Percentiles rank a stretch among this genome's conserved stretches.
These are phyloP conservation scores for Sebastes paucispinis DNA, from an alignment of 2,797 vertebrate species.

Conservation along the genomic window DNA sequence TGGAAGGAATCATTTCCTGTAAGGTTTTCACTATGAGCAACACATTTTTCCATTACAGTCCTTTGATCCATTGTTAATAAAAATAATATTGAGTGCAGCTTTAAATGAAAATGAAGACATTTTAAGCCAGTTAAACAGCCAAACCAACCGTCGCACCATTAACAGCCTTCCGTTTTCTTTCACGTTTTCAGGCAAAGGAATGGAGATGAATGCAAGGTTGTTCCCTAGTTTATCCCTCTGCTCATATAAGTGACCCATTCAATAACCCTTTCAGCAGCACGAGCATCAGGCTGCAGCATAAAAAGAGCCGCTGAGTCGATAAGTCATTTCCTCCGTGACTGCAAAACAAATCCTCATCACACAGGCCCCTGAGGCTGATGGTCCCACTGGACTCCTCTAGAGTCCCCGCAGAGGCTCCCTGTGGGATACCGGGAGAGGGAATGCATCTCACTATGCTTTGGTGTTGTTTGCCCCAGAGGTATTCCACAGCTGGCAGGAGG, in stretches of 20 bases:
- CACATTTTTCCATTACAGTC: background rate
- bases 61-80: background rate
- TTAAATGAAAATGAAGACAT: background rate
- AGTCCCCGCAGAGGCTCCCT: background rate
- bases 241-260: constrained; percentile 14
- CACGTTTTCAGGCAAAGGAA: background rate
- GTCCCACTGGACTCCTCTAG: background rate
- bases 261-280: constrained; percentile 16
- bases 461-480: background rate
- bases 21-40: background rate
- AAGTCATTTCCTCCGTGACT: constrained; percentile 41
- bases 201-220: background rate
- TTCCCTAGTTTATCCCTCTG: background rate
- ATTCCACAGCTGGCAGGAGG: constrained; percentile 11
- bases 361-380: constrained; percentile 1
- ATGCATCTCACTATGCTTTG: background rate
- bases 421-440: constrained; percentile 7
- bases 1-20: background rate
- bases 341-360: background rate
- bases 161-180: background rate
- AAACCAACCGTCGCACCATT: background rate
- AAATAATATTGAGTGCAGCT: background rate
- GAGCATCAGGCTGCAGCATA: background rate
- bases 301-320: constrained; percentile 38
- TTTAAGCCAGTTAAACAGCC: background rate